phyloP scores from a whole-genome alignment of 2,113 vertebrate species.

The Brachypodius melanocephalos region DNA sequence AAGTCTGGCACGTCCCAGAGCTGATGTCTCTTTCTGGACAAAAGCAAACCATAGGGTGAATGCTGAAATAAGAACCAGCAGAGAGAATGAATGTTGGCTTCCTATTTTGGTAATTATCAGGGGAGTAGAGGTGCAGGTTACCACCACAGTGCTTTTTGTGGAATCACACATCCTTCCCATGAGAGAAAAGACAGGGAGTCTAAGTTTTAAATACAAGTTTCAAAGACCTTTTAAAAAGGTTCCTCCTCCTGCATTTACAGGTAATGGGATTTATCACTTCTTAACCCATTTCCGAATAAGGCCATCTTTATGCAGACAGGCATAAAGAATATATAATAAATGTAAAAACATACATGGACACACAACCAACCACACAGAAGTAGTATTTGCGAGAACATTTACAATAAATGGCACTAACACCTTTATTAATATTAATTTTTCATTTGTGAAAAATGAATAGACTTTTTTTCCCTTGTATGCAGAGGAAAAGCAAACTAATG shows the following conservation, averaged over 20 bases:
- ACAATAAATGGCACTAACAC: constrained; percentile 53
- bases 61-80: background rate
- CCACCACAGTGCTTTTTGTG: background rate
- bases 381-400: background rate
- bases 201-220: background rate
- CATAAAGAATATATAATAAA: background rate
- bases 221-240: background rate
- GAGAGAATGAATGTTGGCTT: background rate
- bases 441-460: constrained; percentile 33
- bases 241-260: background rate
- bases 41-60: background rate
- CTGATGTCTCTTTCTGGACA: background rate
- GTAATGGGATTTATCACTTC: background rate
- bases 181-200: background rate
- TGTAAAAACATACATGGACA: background rate
- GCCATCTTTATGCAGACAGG: background rate
- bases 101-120: background rate
- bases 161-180: background rate
- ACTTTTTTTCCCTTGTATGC: background rate
- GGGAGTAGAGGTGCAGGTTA: background rate
- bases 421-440: constrained; percentile 46
- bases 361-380: background rate
- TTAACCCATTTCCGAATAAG: background rate
- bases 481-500: constrained; percentile 32
- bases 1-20: background rate